Conservation (phyloP, 2,888 invertebrate genomes). For the Eretmocerus hayati region DNA sequence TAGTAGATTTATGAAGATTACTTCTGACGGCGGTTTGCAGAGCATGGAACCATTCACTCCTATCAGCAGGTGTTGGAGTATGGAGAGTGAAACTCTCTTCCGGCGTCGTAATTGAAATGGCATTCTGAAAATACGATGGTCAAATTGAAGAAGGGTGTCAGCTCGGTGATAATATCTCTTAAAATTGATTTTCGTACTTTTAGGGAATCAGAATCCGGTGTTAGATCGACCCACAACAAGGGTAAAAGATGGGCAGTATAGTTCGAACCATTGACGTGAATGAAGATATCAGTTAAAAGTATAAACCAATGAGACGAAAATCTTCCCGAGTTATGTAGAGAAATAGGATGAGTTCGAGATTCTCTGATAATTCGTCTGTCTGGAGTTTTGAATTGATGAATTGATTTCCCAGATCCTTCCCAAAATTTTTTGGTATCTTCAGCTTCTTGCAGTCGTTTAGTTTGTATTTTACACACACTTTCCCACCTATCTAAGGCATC, state of each 20-base stretch:
- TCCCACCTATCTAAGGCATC: constrained; percentile 59
- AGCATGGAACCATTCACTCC: constrained; percentile 72
- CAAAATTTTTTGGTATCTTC: constrained; percentile 67
- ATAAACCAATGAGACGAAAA: constrained; percentile 76
- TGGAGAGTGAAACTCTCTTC: constrained; percentile 68
- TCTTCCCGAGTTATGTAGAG: constrained; percentile 62
- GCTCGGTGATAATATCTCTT: too few species aligned
- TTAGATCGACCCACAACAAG: constrained; percentile 73
- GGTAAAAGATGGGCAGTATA: constrained; percentile 61
- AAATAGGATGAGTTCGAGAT: constrained; percentile 64
- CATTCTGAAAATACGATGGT: constrained; percentile 49
- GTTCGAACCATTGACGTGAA: constrained; percentile 65
- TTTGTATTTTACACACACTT: constrained; percentile 57
- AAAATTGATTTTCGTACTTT: constrained; percentile 50
- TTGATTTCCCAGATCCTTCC: constrained; percentile 61
- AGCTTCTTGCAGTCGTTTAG: constrained; percentile 58
- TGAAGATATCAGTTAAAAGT: constrained; percentile 72
- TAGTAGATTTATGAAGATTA: constrained; percentile 57
- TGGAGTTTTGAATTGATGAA: constrained; percentile 58
- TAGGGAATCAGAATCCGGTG: constrained; percentile 58
- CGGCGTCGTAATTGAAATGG: constrained; percentile 66
- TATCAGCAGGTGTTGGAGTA: constrained; percentile 61
- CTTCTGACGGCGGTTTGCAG: constrained; percentile 67
- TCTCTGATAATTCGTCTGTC: constrained; percentile 72
- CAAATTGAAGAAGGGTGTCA: too few species aligned